A percentile compares a stretch with the other conserved stretches of the same genome.
Conservation (phyloP, 2,797 vertebrate genomes). For the Luscinia luscinia region DNA sequence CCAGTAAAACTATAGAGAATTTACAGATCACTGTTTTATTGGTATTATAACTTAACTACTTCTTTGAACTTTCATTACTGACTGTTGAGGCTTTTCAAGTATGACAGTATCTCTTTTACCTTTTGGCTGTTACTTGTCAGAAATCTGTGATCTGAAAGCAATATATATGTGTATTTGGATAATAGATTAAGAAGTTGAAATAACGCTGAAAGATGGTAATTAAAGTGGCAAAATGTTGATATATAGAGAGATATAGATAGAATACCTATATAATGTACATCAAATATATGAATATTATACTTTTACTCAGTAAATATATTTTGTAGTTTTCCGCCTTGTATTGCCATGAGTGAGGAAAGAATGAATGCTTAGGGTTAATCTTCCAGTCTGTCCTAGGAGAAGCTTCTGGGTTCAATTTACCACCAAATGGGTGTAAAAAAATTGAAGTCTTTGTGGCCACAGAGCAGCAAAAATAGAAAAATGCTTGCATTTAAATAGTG, state of each 20-base stretch:
- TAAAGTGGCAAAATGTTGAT: not conserved
- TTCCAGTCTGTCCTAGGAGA: not conserved
- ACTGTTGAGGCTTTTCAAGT: constrained; percentile 36
- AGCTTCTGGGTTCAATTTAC: not conserved
- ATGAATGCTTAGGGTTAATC: not conserved
- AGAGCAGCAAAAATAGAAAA: not conserved
- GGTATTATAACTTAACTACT: constrained; percentile 32
- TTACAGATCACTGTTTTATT: constrained; percentile 64
- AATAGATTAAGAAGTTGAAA: not conserved
- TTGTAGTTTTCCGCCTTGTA: not conserved
- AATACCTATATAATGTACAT: not conserved
- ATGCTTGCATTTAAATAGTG: not conserved
- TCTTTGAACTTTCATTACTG: constrained; percentile 48
- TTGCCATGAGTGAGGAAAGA: not conserved
- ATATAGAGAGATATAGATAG: not conserved
- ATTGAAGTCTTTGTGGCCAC: not conserved
- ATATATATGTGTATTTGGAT: not conserved
- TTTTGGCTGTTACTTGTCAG: not conserved
- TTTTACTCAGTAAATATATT: not conserved
- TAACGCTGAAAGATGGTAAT: not conserved
- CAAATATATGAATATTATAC: not conserved
- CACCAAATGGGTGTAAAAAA: not conserved
- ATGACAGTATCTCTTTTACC: constrained; percentile 26
- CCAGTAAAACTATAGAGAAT: constrained; percentile 54
- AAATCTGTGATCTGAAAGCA: not conserved